Conservation (phyloP, 2,888 invertebrate genomes). For the Doris montereyensis region DNA sequence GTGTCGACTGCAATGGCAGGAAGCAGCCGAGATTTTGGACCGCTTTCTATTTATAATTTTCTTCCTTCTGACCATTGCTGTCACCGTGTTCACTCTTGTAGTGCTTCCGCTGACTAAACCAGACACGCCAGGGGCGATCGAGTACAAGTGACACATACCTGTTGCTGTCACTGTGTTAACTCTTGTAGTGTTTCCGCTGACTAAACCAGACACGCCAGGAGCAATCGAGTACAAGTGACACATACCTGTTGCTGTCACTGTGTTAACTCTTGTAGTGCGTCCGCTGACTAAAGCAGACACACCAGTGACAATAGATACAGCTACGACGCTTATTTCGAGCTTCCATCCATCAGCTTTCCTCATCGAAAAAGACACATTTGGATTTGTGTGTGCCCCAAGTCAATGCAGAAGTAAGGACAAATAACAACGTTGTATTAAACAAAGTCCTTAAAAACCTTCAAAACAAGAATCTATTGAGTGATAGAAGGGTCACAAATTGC, state of each 20-base stretch:
- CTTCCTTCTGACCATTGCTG: slow-evolving; percentile 73
- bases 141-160: no score
- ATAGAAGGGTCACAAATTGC: no score
- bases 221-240: no score
- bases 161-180: slow-evolving; percentile 73
- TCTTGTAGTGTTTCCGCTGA: slow-evolving; percentile 73
- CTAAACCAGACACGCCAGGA: slow-evolving; percentile 40
- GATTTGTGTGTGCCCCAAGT: no score
- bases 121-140: slow-evolving; percentile 3
- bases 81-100: slow-evolving; percentile 73
- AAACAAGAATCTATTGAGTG: no score
- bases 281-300: slow-evolving; percentile 61
- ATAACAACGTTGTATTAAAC: no score
- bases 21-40: slow-evolving; percentile 75
- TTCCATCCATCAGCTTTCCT: no score
- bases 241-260: slow-evolving; percentile 72
- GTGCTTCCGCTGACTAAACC: slow-evolving; percentile 71
- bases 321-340: no score
- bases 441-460: no score
- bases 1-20: slow-evolving; percentile 63
- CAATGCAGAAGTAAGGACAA: no score
- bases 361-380: no score
- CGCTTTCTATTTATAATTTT: slow-evolving; percentile 76
- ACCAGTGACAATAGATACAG: no score
- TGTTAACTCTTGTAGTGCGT: slow-evolving; percentile 74